phyloP scores from a whole-genome alignment of 2,113 vertebrate genomes.

The Micronisus gabar region DNA sequence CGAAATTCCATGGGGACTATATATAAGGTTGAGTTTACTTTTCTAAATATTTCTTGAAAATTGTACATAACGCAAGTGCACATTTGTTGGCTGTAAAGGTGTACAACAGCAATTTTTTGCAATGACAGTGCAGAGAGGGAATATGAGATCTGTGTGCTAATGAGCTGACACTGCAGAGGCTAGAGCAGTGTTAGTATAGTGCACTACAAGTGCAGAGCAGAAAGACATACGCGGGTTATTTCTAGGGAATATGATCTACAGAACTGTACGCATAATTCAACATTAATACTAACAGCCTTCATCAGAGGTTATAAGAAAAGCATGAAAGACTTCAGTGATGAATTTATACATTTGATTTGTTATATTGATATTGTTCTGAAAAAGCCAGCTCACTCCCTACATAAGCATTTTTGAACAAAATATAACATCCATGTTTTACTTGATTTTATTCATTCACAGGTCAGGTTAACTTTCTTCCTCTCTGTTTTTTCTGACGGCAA shows the following conservation, averaged over 20 bases:
- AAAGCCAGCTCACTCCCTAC: not conserved
- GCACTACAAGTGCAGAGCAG: conserved; percentile 81
- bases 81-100: conserved; percentile 82
- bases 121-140: conserved; percentile 91
- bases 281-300: not conserved
- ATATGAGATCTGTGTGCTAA: conserved; percentile 98
- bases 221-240: conserved; percentile 33
- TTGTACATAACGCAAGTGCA: conserved; percentile 72
- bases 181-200: conserved; percentile 80
- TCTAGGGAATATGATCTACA: conserved; percentile 47
- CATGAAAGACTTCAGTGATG: not conserved
- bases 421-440: not conserved
- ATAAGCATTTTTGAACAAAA: not conserved
- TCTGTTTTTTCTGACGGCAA: not conserved
- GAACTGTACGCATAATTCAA: conserved; percentile 15
- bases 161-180: conserved; percentile 98
- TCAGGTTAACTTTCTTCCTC: not conserved
- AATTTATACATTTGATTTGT: not conserved
- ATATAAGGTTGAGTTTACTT: conserved; percentile 55
- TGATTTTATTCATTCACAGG: not conserved
- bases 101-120: conserved; percentile 89
- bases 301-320: not conserved
- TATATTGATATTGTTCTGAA: not conserved
- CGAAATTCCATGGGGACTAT: conserved; percentile 51
- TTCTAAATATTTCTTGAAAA: conserved; percentile 67